A percentile compares a stretch with the other conserved stretches of the same genome.
Conservation (phyloP, 2,797 vertebrate genomes). For the Synaphobranchus kaupii region DNA sequence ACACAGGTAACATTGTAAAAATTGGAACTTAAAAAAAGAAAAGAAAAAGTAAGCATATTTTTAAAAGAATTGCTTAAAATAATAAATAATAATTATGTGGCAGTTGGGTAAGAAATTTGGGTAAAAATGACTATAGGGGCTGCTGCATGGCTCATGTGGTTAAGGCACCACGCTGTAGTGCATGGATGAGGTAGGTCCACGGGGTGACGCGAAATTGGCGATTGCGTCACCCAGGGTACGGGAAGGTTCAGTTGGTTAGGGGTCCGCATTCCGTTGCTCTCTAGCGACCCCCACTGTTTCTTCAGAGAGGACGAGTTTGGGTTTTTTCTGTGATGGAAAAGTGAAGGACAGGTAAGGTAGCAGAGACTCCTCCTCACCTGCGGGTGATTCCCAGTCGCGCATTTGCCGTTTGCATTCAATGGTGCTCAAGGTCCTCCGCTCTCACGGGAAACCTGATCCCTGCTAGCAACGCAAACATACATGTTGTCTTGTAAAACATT, state of each 20-base stretch:
- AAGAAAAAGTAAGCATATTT: too few relatives aligned
- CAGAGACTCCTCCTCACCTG: not conserved
- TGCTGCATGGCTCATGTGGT: too few relatives aligned
- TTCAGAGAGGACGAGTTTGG: conserved; percentile 95
- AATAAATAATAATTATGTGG: too few relatives aligned
- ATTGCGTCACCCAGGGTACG: too few relatives aligned
- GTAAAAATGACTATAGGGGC: not conserved
- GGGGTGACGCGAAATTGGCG: too few relatives aligned
- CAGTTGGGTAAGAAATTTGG: not conserved
- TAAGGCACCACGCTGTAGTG: too few relatives aligned
- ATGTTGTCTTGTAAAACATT: not conserved
- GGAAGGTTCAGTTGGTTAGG: too few relatives aligned
- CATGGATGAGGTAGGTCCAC: too few relatives aligned
- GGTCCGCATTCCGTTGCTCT: too few relatives aligned
- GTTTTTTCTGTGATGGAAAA: conserved; percentile 97
- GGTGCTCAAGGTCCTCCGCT: not conserved
- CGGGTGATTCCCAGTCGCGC: not conserved
- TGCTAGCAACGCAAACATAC: not conserved
- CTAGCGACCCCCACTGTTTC: conserved; percentile 56
- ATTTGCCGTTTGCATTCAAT: not conserved
- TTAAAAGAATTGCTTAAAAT: too few relatives aligned
- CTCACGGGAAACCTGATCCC: not conserved
- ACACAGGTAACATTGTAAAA: too few relatives aligned
- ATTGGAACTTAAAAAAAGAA: too few relatives aligned
- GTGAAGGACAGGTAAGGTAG: conserved; percentile 91